A percentile compares a stretch with the other conserved stretches of the same genome.
Conservation (phyloP, 2,113 vertebrate species). For the Engraulis encrasicolus region DNA sequence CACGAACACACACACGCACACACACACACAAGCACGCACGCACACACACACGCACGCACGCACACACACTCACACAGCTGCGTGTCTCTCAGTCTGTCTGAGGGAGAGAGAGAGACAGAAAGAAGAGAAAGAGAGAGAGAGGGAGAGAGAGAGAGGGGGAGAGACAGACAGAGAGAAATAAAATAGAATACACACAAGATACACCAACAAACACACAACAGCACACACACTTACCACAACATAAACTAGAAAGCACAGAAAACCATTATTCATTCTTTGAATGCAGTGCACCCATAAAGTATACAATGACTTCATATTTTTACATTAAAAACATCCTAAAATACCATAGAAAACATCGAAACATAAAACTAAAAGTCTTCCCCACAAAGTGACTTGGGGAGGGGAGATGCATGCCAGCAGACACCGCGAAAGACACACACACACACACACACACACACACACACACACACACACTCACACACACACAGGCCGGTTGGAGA, state of each 20-base stretch:
- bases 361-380: too few species aligned
- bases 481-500: background rate
- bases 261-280: background rate
- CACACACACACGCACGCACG: constrained; percentile 19
- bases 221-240: background rate
- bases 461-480: too few species aligned
- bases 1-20: constrained; percentile 16
- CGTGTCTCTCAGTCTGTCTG: too few species aligned
- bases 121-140: too few species aligned
- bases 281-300: background rate
- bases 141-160: too few species aligned
- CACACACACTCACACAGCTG: too few species aligned
- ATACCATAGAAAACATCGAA: too few species aligned
- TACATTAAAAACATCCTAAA: background rate
- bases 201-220: background rate
- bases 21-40: constrained; percentile 5
- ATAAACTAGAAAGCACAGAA: background rate
- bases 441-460: too few species aligned
- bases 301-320: background rate
- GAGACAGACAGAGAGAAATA: too few species aligned
- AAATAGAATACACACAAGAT: constrained; percentile 15
- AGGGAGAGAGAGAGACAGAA: too few species aligned
- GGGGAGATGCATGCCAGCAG: too few species aligned
- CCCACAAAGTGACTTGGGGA: background rate
- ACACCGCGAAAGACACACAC: too few species aligned